Evolutionary conservation across 37 sponge, comb jelly and placozoan genomes (phyloP).

Genomic region (Halisarca cf. caerulea): DNA sequence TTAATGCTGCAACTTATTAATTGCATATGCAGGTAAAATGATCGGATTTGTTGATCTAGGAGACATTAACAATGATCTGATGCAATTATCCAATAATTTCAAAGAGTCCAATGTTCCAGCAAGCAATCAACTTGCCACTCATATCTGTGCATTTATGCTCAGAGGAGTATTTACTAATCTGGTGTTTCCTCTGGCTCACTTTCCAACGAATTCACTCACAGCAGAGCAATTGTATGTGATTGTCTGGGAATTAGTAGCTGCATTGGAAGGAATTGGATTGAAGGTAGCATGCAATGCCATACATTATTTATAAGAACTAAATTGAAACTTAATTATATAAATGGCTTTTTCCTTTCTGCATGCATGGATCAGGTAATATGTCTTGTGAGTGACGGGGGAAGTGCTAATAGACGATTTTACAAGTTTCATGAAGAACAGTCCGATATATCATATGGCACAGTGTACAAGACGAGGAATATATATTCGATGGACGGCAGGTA

Average conservation of each 20-base stretch:
- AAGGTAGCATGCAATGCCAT: too few relatives aligned
- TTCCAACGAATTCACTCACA: too few relatives aligned
- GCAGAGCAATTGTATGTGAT: too few relatives aligned
- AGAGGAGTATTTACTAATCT: not conserved
- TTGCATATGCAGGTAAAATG: too few relatives aligned
- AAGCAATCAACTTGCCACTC: not conserved
- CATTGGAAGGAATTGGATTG: too few relatives aligned
- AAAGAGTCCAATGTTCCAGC: not conserved
- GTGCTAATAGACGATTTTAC: not conserved
- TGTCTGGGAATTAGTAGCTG: too few relatives aligned
- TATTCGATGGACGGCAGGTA: not conserved
- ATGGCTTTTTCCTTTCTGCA: too few relatives aligned
- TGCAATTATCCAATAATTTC: not conserved
- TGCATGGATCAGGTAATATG: not conserved
- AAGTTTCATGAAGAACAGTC: not conserved
- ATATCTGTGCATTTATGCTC: not conserved
- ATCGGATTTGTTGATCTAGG: not conserved
- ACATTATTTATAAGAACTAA: not conserved
- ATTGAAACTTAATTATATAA: too few relatives aligned
- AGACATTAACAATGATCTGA: not conserved
- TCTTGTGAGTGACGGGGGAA: conserved; percentile 16
- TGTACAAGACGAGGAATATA: not conserved
- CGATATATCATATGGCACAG: not conserved
- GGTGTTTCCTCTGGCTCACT: too few relatives aligned
- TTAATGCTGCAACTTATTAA: too few relatives aligned